These are phyloP conservation scores for Vireo griseus DNA, from an alignment of 2,797 vertebrate species.

Conservation along the genomic window DNA sequence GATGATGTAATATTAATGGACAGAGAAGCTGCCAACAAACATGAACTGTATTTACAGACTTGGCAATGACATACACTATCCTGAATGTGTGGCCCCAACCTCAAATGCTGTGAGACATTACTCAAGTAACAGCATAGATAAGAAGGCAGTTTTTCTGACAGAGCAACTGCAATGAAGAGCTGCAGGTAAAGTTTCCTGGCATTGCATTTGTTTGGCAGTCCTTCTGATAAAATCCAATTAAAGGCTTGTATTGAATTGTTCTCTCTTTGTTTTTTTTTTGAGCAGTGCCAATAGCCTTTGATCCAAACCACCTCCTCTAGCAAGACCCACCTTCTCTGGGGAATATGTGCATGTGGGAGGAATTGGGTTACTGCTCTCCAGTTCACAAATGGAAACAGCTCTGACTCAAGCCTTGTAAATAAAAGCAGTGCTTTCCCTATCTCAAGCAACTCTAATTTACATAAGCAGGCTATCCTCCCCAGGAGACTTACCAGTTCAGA, in stretches of 20 bases:
- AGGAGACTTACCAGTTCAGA: background rate
- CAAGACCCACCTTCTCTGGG: background rate
- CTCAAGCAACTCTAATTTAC: constrained; percentile 1
- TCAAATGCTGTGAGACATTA: background rate
- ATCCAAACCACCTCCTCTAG: background rate
- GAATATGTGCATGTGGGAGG: background rate
- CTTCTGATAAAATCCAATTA: constrained; percentile 55
- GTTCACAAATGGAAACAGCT: background rate
- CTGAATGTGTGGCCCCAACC: constrained; percentile 13
- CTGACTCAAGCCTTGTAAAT: constrained; percentile 21
- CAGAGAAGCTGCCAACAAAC: constrained; percentile 53
- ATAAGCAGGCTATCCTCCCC: background rate
- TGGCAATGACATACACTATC: constrained; percentile 32
- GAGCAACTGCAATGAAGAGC: background rate
- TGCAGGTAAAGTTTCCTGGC: constrained; percentile 47
- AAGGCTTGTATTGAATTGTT: constrained; percentile 17
- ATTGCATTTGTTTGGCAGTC: background rate
- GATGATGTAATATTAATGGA: constrained; percentile 51
- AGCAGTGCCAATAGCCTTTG: constrained; percentile 7
- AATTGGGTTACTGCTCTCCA: background rate
- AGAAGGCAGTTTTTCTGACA: constrained; percentile 1
- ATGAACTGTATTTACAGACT: constrained; percentile 39
- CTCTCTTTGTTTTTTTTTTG: background rate
- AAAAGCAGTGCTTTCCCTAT: background rate
- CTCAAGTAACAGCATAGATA: constrained; percentile 39